A percentile compares a stretch with the other conserved stretches of the same genome.
phyloP scores from a whole-genome alignment of 2,113 vertebrate species.

The Terrapene triunguis region DNA sequence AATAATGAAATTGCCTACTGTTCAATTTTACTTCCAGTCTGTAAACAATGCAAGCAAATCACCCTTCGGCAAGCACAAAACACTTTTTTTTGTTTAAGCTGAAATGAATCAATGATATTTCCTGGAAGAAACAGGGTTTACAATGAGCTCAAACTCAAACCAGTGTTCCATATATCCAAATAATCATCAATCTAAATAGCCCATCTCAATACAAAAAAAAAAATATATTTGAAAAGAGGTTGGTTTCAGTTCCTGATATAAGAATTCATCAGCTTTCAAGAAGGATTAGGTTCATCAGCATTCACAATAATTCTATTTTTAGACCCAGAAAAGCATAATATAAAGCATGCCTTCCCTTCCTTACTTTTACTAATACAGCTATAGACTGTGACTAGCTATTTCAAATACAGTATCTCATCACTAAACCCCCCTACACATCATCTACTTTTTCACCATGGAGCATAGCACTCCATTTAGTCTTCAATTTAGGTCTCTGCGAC shows the following conservation, averaged over 20 bases:
- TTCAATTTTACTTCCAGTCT: constrained; percentile 9
- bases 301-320: neutral
- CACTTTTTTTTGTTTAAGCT: neutral
- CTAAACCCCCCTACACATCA: neutral
- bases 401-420: neutral
- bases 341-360: neutral
- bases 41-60: neutral
- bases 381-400: neutral
- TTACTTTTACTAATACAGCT: neutral
- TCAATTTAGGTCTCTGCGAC: neutral
- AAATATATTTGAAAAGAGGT: constrained; percentile 30
- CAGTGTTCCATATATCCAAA: constrained; percentile 20
- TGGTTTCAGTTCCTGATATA: constrained; percentile 5
- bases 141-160: constrained; percentile 6
- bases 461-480: neutral
- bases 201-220: constrained; percentile 5
- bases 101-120: neutral
- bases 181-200: constrained; percentile 4
- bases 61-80: neutral
- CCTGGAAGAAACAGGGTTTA: constrained; percentile 7
- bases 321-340: no score
- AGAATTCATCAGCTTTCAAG: constrained; percentile 4
- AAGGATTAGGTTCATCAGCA: constrained; percentile 9
- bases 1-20: neutral
- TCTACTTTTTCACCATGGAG: neutral